These are phyloP conservation scores for Ceratosolen solmsi DNA, from an alignment of 1,140 invertebrate genomes.

Conservation along the genomic window DNA sequence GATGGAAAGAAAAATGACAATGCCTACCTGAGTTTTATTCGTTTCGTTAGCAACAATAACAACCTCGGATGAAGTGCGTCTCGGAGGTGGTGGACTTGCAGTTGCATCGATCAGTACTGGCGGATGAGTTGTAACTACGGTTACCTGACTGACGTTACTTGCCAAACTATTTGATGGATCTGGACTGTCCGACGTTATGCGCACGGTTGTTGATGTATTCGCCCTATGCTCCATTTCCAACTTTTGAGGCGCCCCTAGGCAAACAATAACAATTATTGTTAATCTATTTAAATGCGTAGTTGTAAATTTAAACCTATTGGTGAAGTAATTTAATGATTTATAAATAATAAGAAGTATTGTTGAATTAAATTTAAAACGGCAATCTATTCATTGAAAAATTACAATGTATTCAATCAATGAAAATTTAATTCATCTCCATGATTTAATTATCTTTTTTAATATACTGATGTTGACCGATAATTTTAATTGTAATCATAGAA, in stretches of 20 bases:
- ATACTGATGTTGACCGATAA: too few species aligned
- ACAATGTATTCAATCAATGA: too few species aligned
- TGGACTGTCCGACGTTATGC: constrained; percentile 74
- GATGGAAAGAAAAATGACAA: not conserved
- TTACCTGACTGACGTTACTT: constrained; percentile 82
- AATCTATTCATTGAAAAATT: too few species aligned
- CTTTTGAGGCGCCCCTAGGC: constrained; percentile 54
- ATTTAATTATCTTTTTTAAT: too few species aligned
- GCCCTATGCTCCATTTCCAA: constrained; percentile 62
- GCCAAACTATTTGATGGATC: constrained; percentile 81
- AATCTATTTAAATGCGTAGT: not conserved
- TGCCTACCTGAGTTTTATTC: constrained; percentile 77
- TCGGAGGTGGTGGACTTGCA: constrained; percentile 64
- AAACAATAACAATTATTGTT: constrained; percentile 13
- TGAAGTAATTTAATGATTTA: too few species aligned
- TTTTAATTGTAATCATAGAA: too few species aligned
- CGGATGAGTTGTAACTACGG: constrained; percentile 87
- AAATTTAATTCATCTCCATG: too few species aligned
- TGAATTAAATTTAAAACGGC: too few species aligned
- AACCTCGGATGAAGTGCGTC: constrained; percentile 77
- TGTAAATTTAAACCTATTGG: too few species aligned
- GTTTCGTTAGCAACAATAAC: constrained; percentile 85
- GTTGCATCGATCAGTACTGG: constrained; percentile 77
- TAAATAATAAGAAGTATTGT: too few species aligned
- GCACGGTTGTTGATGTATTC: constrained; percentile 77